These are phyloP conservation scores for Rhaphigaster nebulosa DNA, from an alignment of 2,888 invertebrate genomes.

Conservation along the genomic window DNA sequence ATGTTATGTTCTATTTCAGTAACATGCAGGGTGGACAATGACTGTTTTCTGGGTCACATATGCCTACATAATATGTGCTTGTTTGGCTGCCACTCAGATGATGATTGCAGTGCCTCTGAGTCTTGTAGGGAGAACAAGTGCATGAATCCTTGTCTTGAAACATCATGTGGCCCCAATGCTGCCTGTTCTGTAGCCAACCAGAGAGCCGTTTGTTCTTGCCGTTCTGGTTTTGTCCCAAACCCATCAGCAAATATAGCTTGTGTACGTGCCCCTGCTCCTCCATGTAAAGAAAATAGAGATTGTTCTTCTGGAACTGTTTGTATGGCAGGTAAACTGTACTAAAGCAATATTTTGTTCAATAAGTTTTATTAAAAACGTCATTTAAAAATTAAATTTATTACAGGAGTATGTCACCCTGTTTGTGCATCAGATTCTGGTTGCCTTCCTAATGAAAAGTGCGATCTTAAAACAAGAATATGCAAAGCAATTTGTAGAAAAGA, in stretches of 20 bases:
- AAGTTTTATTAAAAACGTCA: too few relatives aligned
- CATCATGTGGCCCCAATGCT: constrained; percentile 89
- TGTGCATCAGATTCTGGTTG: constrained; percentile 84
- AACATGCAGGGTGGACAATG: constrained; percentile 91
- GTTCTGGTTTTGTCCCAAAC: constrained; percentile 84
- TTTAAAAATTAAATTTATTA: not conserved
- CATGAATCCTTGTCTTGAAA: constrained; percentile 79
- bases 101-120: constrained; percentile 88
- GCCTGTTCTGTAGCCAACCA: constrained; percentile 84
- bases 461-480: constrained; percentile 79
- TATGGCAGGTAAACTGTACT: constrained; percentile 72
- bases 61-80: constrained; percentile 88
- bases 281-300: constrained; percentile 83
- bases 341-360: constrained; percentile 65
- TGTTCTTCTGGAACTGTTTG: constrained; percentile 81
- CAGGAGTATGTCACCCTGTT: constrained; percentile 77
- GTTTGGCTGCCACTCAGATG: constrained; percentile 87
- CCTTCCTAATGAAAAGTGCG: constrained; percentile 85
- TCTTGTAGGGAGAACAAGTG: constrained; percentile 87
- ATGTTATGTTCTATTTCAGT: constrained; percentile 70
- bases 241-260: constrained; percentile 88
- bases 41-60: constrained; percentile 92
- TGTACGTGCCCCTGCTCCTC: constrained; percentile 81
- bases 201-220: constrained; percentile 85
- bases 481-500: constrained; percentile 87